A percentile compares a stretch with the other conserved stretches of the same genome.
phyloP scores from a whole-genome alignment of 2,888 invertebrate genomes.

The Eucera pruinosa region DNA sequence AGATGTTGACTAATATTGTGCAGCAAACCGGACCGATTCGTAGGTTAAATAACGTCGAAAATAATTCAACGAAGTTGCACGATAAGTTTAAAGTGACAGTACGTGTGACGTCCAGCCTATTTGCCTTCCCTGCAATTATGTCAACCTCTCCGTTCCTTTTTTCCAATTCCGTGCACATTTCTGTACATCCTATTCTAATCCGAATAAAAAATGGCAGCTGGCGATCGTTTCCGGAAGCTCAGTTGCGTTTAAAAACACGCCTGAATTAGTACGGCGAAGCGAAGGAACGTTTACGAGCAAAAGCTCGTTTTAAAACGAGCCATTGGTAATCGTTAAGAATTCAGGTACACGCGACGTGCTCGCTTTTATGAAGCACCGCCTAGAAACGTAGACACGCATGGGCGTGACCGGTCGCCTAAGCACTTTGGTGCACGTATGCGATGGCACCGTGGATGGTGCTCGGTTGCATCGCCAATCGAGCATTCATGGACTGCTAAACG shows the following conservation, averaged over 20 bases:
- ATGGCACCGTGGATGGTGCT: slow-evolving; percentile 39
- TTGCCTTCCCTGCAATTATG: too few relatives aligned
- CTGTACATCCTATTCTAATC: too few relatives aligned
- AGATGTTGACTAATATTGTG: too few relatives aligned
- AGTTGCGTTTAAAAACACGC: too few relatives aligned
- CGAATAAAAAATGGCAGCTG: not conserved
- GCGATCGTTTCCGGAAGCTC: not conserved
- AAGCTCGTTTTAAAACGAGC: slow-evolving; percentile 24
- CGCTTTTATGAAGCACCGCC: slow-evolving; percentile 44
- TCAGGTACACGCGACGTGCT: slow-evolving; percentile 57
- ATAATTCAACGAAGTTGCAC: too few relatives aligned
- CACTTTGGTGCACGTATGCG: slow-evolving; percentile 37
- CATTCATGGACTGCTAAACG: slow-evolving; percentile 25
- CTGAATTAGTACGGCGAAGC: not conserved
- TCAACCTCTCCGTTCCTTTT: too few relatives aligned
- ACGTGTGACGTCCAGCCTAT: too few relatives aligned
- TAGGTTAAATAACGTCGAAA: too few relatives aligned
- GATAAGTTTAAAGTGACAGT: too few relatives aligned
- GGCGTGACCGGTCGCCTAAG: slow-evolving; percentile 56
- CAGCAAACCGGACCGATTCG: too few relatives aligned
- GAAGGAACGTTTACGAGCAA: not conserved
- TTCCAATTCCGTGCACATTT: too few relatives aligned
- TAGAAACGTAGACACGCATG: slow-evolving; percentile 46
- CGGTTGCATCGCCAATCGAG: slow-evolving; percentile 28
- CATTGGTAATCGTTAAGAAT: slow-evolving; percentile 63